A percentile compares a stretch with the other conserved stretches of the same genome.
Conservation (phyloP, 2,888 invertebrate genomes). For the Lepas anatifera region DNA sequence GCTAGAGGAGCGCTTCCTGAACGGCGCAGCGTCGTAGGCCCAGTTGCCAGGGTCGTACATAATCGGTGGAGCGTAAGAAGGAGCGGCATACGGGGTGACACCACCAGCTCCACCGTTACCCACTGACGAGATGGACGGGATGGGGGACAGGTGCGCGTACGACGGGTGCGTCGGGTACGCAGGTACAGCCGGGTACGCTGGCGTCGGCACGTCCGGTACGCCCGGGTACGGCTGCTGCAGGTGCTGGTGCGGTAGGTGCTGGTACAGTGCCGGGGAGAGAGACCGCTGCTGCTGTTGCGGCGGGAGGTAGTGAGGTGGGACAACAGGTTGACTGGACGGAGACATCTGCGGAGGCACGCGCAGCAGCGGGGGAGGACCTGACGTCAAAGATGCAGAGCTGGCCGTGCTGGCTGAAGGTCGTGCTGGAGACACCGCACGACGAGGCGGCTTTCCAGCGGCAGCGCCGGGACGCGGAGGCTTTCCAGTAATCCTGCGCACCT, state of each 20-base stretch:
- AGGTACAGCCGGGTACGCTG: neutral
- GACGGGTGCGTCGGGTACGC: neutral
- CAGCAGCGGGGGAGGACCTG: neutral
- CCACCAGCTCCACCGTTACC: too few species aligned
- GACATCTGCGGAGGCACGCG: neutral
- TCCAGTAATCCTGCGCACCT: neutral
- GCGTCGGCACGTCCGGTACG: neutral
- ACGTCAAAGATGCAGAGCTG: neutral
- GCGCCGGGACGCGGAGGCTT: neutral
- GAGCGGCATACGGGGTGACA: neutral
- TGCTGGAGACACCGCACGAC: neutral
- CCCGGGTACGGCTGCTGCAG: neutral
- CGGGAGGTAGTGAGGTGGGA: neutral
- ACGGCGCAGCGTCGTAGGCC: neutral
- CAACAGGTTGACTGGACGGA: too few species aligned
- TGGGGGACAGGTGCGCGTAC: constrained; percentile 1
- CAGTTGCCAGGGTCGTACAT: neutral
- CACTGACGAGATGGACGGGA: neutral
- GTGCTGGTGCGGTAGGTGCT: neutral
- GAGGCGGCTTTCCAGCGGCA: too few species aligned
- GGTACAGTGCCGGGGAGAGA: neutral
- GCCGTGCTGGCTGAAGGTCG: neutral
- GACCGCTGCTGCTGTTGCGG: neutral
- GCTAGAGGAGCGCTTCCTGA: neutral
- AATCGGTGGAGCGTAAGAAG: neutral